phyloP scores from a whole-genome alignment of 2,113 vertebrate genomes.

The Bufo bufo region DNA sequence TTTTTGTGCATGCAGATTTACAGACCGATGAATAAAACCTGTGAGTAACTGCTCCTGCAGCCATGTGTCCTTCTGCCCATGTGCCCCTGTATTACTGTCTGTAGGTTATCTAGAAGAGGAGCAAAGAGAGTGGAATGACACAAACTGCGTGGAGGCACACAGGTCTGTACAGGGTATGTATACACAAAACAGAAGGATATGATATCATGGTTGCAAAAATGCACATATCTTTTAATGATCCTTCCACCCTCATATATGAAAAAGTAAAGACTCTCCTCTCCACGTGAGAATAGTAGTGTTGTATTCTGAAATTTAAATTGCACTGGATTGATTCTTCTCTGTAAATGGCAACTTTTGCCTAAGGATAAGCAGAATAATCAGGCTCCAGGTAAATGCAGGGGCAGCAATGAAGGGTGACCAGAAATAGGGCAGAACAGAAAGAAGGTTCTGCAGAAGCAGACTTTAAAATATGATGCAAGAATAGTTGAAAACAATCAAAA shows the following conservation, averaged over 20 bases:
- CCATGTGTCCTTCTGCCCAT: too few species aligned
- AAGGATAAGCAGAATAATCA: background rate
- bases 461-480: background rate
- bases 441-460: background rate
- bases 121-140: too few species aligned
- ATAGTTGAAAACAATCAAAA: background rate
- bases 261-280: background rate
- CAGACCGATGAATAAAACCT: too few species aligned
- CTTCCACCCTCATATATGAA: background rate
- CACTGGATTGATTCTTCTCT: background rate
- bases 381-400: background rate
- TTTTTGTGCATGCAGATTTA: too few species aligned
- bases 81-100: too few species aligned
- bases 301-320: background rate
- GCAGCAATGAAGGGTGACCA: background rate
- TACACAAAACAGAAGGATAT: background rate
- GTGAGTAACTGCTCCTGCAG: too few species aligned
- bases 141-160: background rate
- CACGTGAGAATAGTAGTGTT: background rate
- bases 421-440: background rate
- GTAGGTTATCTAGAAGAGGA: too few species aligned
- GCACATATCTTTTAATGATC: background rate
- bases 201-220: background rate
- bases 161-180: too few species aligned
- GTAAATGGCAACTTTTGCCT: conserved; percentile 8